Evolutionary conservation across 2,797 vertebrate genomes (phyloP).

Genomic region (Spinus pinus): DNA sequence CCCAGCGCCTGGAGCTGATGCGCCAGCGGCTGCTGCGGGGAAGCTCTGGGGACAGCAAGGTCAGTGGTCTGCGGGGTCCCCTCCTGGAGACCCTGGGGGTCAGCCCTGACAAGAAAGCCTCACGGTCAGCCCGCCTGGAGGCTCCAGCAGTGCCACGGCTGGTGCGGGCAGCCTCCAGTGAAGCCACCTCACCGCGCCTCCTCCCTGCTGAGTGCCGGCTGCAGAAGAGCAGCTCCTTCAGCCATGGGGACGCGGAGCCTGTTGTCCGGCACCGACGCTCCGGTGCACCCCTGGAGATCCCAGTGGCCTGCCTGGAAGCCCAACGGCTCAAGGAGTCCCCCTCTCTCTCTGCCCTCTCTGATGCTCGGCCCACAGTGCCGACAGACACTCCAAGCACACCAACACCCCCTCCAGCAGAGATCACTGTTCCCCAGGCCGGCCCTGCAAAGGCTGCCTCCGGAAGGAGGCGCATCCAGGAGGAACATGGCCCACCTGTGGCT

Average conservation of each 20-base stretch:
- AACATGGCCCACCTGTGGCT: neutral
- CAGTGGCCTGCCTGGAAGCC: slow-evolving; percentile 84
- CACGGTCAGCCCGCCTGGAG: slow-evolving; percentile 67
- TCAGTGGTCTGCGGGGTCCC: slow-evolving; percentile 94
- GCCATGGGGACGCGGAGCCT: slow-evolving; percentile 90
- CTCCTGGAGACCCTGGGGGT: slow-evolving; percentile 91
- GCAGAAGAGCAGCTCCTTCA: slow-evolving; percentile 95
- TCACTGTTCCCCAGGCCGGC: rapidly evolving
- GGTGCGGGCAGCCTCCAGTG: slow-evolving; percentile 89
- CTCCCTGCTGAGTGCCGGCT: slow-evolving; percentile 79
- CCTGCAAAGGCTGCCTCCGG: neutral
- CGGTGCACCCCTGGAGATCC: slow-evolving; percentile 93
- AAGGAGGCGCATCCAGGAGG: neutral
- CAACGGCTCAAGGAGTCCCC: slow-evolving; percentile 89
- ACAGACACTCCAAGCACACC: slow-evolving; percentile 70
- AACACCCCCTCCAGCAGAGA: slow-evolving; percentile 58
- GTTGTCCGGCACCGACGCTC: slow-evolving; percentile 88
- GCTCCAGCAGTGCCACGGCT: slow-evolving; percentile 72
- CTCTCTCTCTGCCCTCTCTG: slow-evolving; percentile 91
- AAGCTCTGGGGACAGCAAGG: slow-evolving; percentile 86
- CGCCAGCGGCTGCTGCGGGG: slow-evolving; percentile 90
- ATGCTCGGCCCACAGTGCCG: slow-evolving; percentile 74
- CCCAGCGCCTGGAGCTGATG: slow-evolving; percentile 92
- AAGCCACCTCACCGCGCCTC: slow-evolving; percentile 83
- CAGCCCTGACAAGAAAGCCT: slow-evolving; percentile 79